Base-by-base conservation (phyloP, 2,888 invertebrate species). In the Leucania comma region DNA sequence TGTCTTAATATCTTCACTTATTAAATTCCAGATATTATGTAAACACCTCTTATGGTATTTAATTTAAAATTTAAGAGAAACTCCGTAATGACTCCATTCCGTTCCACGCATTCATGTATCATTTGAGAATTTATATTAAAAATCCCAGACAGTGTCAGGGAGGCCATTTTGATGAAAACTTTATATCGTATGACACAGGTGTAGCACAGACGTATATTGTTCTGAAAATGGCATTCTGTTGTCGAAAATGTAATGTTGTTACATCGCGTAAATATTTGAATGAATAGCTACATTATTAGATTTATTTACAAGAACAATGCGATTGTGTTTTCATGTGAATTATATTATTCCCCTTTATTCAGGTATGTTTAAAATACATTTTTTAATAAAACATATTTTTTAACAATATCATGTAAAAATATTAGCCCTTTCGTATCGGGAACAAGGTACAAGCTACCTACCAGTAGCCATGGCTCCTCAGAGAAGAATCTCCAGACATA, bases 71-170 rank as follows among this genome's bases (percentile, higher is more conserved):
- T 66, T 38, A 62, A 68, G 50, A 72, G 72, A 29, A 56, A 42
- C 58, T 48, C 42, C n/a, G 14, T 73, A 73, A 81, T 72, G 68
- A 77, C 38, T 38, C 61, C 66, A 68, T 78, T 80, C 32, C 38
- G 8, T 17, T 1, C 46, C 24, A 50, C 48, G 22, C 38, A 62
- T 63, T 81, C 73, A 70, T 61, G 73, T 69, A 70, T 66, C 67
- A 69, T 81, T 82, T 70, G 58, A 69, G 80, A 80, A 81, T 78
- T 78, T 80, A 73, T 80, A 77, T 78, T 79, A 81, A 72, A 82
- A 80, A 72, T 72, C 61, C 38, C 63, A 79, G 67, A 70, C 81
- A 68, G 63, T 58, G 54, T 80, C 68, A 71, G 66, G 51, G 48
- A 60, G 46, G 38, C 59, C 78, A 69, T 79, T 67, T 42, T 58